phyloP scores from a whole-genome alignment of 2,113 vertebrate genomes.

The Mustela nigripes region DNA sequence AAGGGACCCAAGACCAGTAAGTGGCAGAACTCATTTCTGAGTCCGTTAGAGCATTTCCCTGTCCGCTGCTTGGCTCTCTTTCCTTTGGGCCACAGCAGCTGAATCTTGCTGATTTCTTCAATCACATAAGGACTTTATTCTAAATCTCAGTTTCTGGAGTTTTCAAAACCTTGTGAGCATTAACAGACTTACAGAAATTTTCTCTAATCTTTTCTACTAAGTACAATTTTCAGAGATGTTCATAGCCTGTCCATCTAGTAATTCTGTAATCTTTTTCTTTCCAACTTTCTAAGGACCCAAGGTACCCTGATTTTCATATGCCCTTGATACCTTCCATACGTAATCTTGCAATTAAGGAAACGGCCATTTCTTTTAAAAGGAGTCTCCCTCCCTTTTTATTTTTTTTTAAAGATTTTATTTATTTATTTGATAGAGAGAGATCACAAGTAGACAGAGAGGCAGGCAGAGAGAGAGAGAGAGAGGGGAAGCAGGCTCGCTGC shows the following conservation, averaged over 20 bases:
- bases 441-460: too few species aligned
- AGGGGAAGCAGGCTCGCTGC: too few species aligned
- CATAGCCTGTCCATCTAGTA: not conserved
- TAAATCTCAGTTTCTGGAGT: not conserved
- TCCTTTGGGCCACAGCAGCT: not conserved
- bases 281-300: not conserved
- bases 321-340: not conserved
- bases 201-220: not conserved
- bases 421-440: too few species aligned
- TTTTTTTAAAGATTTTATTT: too few species aligned
- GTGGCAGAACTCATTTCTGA: not conserved
- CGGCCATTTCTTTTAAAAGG: not conserved
- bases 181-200: not conserved
- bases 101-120: not conserved
- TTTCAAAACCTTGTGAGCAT: not conserved
- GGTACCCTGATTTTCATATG: not conserved
- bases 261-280: constrained; percentile 20
- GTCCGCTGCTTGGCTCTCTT: too few species aligned
- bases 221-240: not conserved
- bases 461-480: too few species aligned
- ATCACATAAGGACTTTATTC: not conserved
- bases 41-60: not conserved
- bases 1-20: not conserved
- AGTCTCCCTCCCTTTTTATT: not conserved
- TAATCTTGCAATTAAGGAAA: constrained; percentile 46